A percentile compares a stretch with the other conserved stretches of the same genome.
Conservation (phyloP, 2,888 invertebrate genomes). For the Aethes cnicana region DNA sequence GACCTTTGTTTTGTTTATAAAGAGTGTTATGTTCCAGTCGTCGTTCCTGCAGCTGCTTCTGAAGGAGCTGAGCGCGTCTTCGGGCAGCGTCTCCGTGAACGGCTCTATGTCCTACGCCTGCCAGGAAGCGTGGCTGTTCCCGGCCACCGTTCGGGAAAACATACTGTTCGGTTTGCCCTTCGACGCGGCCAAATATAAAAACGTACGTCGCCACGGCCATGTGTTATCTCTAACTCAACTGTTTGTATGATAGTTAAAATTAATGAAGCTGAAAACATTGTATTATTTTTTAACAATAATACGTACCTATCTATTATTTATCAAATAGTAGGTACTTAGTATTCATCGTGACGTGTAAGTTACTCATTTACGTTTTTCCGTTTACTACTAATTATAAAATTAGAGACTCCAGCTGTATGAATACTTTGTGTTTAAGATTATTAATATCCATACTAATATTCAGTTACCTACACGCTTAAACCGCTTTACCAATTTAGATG, state of each 20-base stretch:
- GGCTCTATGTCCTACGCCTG: constrained; percentile 88
- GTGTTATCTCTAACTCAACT: not conserved
- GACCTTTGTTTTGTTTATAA: not conserved
- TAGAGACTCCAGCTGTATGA: not conserved
- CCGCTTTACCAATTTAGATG: too few species aligned
- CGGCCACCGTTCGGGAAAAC: constrained; percentile 90
- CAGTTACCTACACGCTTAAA: too few species aligned
- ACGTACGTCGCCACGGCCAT: constrained; percentile 46
- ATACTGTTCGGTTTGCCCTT: constrained; percentile 90
- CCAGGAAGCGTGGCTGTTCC: constrained; percentile 94
- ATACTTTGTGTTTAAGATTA: constrained; percentile 2
- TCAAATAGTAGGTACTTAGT: too few species aligned
- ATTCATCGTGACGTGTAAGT: too few species aligned
- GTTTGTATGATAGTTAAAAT: not conserved
- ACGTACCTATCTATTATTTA: not conserved
- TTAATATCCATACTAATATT: too few species aligned
- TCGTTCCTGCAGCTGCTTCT: constrained; percentile 86
- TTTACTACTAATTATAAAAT: not conserved
- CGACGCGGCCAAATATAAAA: constrained; percentile 82
- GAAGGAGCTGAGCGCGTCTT: constrained; percentile 85
- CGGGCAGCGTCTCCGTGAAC: constrained; percentile 84
- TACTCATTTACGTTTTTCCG: too few species aligned
- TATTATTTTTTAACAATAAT: not conserved
- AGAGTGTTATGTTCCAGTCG: too few species aligned
- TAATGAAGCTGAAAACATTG: not conserved